Percentiles rank a stretch among this genome's conserved stretches.
phyloP scores from a whole-genome alignment of 2,797 vertebrate species.

The Coccyzus lansbergi region DNA sequence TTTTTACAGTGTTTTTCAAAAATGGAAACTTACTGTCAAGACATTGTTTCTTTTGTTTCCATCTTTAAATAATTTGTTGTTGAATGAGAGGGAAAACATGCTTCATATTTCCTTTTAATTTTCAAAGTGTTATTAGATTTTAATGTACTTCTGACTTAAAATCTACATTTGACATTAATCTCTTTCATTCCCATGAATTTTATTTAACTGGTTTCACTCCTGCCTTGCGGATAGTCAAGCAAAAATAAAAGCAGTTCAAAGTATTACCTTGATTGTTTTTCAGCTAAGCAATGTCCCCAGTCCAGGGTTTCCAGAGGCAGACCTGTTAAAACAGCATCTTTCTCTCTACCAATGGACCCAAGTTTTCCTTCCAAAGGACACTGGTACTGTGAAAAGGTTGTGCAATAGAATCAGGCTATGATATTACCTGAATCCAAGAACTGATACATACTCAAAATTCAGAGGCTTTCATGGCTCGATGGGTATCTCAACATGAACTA shows the following conservation, averaged over 20 bases:
- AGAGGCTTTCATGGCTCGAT: not conserved
- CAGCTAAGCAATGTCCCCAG: not conserved
- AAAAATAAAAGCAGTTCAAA: not conserved
- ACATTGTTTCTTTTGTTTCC: not conserved
- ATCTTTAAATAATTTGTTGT: not conserved
- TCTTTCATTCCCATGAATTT: not conserved
- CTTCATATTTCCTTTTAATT: not conserved
- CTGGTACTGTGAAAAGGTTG: not conserved
- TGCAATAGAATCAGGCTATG: rapidly evolving
- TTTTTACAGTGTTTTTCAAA: not conserved
- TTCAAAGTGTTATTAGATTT: not conserved
- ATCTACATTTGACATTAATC: not conserved
- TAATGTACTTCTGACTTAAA: not conserved
- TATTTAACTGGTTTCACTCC: not conserved
- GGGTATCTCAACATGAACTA: not conserved
- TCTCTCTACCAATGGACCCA: not conserved
- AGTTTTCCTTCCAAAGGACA: not conserved
- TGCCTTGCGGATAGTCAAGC: not conserved
- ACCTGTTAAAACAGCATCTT: not conserved
- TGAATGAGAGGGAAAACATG: not conserved
- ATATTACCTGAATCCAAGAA: not conserved
- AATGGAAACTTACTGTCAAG: not conserved
- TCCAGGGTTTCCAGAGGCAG: not conserved
- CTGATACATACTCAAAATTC: not conserved
- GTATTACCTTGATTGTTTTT: not conserved